These are phyloP conservation scores for Adelphocoris suturalis DNA, from an alignment of 2,888 invertebrate genomes.

Conservation along the genomic window DNA sequence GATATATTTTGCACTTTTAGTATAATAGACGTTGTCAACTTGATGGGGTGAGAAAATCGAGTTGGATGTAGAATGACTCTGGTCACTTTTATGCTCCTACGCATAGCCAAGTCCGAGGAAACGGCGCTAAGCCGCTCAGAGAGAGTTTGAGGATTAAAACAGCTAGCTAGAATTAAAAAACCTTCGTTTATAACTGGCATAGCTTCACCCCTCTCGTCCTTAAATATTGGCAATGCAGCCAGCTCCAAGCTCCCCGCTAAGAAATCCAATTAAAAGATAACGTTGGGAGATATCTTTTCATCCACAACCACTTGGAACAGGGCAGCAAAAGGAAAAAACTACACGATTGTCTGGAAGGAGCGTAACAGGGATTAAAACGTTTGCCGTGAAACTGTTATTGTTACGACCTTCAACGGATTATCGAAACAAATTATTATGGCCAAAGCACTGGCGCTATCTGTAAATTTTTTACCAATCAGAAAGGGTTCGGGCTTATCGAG, in stretches of 20 bases:
- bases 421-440: no score
- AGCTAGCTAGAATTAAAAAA: neutral
- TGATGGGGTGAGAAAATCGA: no score
- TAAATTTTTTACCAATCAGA: no score
- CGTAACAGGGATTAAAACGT: neutral
- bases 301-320: neutral
- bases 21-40: no score
- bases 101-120: neutral
- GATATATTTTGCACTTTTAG: no score
- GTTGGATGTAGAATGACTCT: no score
- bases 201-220: neutral
- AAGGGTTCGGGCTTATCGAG: no score
- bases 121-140: neutral
- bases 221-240: neutral
- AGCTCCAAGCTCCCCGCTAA: neutral
- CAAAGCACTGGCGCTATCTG: no score
- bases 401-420: neutral
- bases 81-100: no score
- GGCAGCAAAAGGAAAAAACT: neutral
- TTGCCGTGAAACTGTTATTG: neutral
- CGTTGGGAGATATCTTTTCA: slow-evolving; percentile 16
- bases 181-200: neutral
- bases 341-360: neutral
- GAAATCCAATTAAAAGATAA: slow-evolving; percentile 25
- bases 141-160: neutral